These are phyloP conservation scores for Drosophila affinis DNA, from an alignment of 2,888 invertebrate species.

Conservation along the genomic window DNA sequence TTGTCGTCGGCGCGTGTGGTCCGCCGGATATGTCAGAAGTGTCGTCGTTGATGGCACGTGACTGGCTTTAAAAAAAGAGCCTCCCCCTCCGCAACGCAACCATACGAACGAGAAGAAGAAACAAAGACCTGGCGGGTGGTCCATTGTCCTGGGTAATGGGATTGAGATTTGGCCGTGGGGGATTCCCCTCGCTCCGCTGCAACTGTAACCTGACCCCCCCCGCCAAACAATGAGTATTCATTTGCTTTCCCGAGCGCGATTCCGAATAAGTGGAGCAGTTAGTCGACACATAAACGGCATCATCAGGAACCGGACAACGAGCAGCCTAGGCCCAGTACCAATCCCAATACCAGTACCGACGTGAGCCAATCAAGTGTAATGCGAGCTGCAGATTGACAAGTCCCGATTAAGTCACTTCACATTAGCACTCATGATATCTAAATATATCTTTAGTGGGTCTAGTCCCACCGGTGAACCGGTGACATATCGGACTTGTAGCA, in stretches of 20 bases:
- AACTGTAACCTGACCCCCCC: constrained; percentile 64
- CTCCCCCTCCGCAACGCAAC: neutral
- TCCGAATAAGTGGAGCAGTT: constrained; percentile 24
- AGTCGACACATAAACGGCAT: constrained; percentile 31
- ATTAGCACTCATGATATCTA: constrained; percentile 11
- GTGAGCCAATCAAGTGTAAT: constrained; percentile 42
- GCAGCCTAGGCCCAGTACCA: neutral
- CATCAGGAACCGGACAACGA: neutral
- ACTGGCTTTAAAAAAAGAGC: constrained; percentile 55
- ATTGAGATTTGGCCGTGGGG: constrained; percentile 2
- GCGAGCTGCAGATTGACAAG: constrained; percentile 39
- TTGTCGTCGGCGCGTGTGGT: constrained; percentile 65
- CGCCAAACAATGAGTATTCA: constrained; percentile 67
- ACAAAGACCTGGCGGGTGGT: constrained; percentile 67
- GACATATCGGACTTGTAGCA: constrained; percentile 33
- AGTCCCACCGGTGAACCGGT: constrained; percentile 18
- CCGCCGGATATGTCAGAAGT: constrained; percentile 79
- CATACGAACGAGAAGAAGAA: constrained; percentile 25
- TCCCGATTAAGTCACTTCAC: constrained; percentile 34
- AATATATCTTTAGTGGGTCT: constrained; percentile 16
- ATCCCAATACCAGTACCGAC: constrained; percentile 14
- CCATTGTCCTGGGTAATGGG: constrained; percentile 43
- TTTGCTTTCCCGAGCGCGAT: constrained; percentile 50
- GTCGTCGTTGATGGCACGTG: constrained; percentile 73
- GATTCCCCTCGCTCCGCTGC: constrained; percentile 9